Conservation (phyloP, 2,888 invertebrate species). For the Dynastes hyllus region DNA sequence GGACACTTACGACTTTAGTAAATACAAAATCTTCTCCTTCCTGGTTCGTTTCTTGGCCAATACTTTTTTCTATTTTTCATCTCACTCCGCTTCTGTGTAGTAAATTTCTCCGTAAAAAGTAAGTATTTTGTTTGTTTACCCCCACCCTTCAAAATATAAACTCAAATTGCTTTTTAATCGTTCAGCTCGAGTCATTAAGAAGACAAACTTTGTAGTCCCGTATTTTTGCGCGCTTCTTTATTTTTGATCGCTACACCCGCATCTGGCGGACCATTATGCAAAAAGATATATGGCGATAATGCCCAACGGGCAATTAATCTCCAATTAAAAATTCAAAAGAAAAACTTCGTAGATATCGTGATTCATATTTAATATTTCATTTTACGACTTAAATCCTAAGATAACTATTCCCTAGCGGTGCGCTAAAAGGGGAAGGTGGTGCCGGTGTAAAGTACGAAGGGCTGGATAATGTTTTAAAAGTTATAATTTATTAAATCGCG, state of each 20-base stretch:
- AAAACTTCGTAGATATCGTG: slow-evolving; percentile 48
- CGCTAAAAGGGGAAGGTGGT: slow-evolving; percentile 1
- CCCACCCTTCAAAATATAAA: neutral
- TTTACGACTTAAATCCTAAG: slow-evolving; percentile 45
- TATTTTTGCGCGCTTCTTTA: neutral
- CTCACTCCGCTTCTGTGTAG: no score
- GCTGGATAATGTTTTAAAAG: slow-evolving; percentile 46
- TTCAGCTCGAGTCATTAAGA: slow-evolving; percentile 1
- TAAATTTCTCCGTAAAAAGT: no score
- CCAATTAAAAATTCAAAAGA: slow-evolving; percentile 48
- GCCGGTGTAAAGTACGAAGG: slow-evolving; percentile 9
- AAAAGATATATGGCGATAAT: slow-evolving; percentile 26
- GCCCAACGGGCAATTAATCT: slow-evolving; percentile 42
- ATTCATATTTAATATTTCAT: slow-evolving; percentile 51
- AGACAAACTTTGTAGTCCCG: slow-evolving; percentile 4
- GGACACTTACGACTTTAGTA: no score
- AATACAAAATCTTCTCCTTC: no score
- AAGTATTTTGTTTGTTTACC: no score
- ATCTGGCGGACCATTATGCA: neutral
- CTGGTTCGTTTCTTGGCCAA: no score
- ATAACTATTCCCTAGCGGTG: slow-evolving; percentile 44
- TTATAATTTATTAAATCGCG: slow-evolving; percentile 48
- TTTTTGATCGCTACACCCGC: slow-evolving; percentile 3
- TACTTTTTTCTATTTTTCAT: no score
- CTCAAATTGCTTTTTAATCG: slow-evolving; percentile 12